phyloP scores from a whole-genome alignment of 1,140 invertebrate species.

The Zaprionus taronus region DNA sequence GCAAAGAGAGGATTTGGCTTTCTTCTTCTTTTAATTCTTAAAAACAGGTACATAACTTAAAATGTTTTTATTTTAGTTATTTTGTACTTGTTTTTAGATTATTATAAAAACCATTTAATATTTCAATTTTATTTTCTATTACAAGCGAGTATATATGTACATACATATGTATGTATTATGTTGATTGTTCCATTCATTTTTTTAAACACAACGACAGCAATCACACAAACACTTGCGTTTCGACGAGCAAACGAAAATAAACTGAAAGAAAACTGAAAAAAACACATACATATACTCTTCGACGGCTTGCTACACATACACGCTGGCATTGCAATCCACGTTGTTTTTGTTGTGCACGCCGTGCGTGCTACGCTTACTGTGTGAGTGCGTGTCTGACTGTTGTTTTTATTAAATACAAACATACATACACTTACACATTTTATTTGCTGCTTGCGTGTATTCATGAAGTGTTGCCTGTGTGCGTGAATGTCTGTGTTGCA shows the following conservation, averaged over 20 bases:
- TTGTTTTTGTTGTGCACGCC: conserved; percentile 50
- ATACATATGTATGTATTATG: neutral
- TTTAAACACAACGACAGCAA: conserved; percentile 28
- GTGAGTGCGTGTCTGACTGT: conserved; percentile 49
- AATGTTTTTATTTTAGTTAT: neutral
- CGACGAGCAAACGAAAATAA: conserved; percentile 66
- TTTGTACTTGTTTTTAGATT: neutral
- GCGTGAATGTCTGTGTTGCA: conserved; percentile 56
- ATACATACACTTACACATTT: conserved; percentile 33
- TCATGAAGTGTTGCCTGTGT: conserved; percentile 42
- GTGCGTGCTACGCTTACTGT: conserved; percentile 35
- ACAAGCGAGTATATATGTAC: neutral
- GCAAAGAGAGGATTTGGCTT: conserved; percentile 9
- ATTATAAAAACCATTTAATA: neutral
- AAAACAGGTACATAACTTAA: neutral
- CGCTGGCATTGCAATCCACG: conserved; percentile 43
- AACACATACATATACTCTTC: conserved; percentile 50
- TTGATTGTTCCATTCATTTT: conserved; percentile 15
- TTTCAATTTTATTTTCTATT: conserved; percentile 11
- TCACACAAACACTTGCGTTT: conserved; percentile 69
- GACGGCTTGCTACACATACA: conserved; percentile 41
- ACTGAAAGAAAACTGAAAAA: conserved; percentile 69
- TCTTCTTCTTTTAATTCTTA: conserved; percentile 13
- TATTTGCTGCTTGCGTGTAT: conserved; percentile 49
- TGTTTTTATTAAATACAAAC: conserved; percentile 46